These are phyloP conservation scores for Panopea generosa DNA, from an alignment of 2,888 invertebrate species.

Conservation along the genomic window DNA sequence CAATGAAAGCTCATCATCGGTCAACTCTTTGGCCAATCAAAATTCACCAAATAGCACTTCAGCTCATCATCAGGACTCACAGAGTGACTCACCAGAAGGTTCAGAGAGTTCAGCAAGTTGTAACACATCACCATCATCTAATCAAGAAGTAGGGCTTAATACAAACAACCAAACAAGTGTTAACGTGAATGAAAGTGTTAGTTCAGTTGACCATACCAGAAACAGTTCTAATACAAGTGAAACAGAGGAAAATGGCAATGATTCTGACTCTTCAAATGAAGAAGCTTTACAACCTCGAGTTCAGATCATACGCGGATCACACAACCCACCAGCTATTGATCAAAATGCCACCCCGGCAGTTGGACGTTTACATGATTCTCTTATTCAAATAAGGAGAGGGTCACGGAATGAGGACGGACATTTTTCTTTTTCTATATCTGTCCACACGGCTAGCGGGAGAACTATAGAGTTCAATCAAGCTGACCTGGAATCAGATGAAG, in stretches of 20 bases:
- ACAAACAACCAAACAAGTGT: conserved; percentile 9
- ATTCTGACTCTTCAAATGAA: too few relatives aligned
- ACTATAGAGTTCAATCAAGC: conserved; percentile 59
- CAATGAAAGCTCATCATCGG: not conserved
- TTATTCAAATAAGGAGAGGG: conserved; percentile 58
- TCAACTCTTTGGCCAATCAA: conserved; percentile 15
- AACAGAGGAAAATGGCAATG: too few relatives aligned
- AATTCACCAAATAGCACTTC: conserved; percentile 10
- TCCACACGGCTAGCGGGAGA: conserved; percentile 55
- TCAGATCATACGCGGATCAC: too few relatives aligned
- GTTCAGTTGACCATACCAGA: too few relatives aligned
- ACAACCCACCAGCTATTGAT: too few relatives aligned
- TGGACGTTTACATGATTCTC: conserved; percentile 35
- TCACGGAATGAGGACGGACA: conserved; percentile 46
- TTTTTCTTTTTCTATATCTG: conserved; percentile 60
- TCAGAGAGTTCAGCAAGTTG: too few relatives aligned
- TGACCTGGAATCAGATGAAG: conserved; percentile 55
- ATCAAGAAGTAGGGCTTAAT: not conserved
- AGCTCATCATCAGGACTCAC: too few relatives aligned
- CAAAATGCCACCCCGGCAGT: too few relatives aligned
- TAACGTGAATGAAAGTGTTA: too few relatives aligned
- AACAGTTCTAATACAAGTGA: too few relatives aligned
- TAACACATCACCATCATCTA: conserved; percentile 1
- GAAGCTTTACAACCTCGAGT: too few relatives aligned
- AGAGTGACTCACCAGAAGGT: not conserved